Evolutionary conservation across 1,140 invertebrate genomes (phyloP), one percentile per base, ranked within the genome.

Genomic region (Eufriesea mexicana): DNA sequence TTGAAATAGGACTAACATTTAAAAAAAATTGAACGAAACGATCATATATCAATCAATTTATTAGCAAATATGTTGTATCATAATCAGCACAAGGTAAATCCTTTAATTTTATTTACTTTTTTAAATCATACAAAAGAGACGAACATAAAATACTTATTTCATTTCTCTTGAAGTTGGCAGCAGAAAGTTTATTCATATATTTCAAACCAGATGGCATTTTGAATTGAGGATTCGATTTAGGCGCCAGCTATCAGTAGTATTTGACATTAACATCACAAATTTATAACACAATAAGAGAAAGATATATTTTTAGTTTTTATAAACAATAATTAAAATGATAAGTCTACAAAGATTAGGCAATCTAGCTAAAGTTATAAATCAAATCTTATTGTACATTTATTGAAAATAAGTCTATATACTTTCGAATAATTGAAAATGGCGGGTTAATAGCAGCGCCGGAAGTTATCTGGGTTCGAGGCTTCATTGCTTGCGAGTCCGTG

Each of bases 401-500:
- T 7, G 10, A 23, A 23, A 83, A 62, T 4, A 18, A 25, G 6
- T 14, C 0, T 0, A 16, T 28, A 18, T 16, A 45, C 5, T 77
- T 78, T 78, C 7, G 75, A 70, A 25, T 2, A 84, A 89, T 92
- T 55, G 45, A 90, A 92, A 80, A 86, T 90, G 47, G 91, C 84
- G 84, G 62, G 68, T 20, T 42, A 83, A 87, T 25, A 35, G 47
- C 73, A 90, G 89, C 86, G 90, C 91, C 91, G 92, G 89, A 92
- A 92, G 89, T 82, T 55, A 83, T 89, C 90, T 92, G 92, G 91
- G 85, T 90, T 91, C 83, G 92, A 93, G 93, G 91, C 92, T 93
- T 84, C 85, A 86, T 91, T 85, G 91, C 90, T 90, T 85, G 84
- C 86, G 89, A 91, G 89, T 94, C 93, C 93, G 94, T 94, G 93